phyloP scores from a whole-genome alignment of 2,888 invertebrate species.

The Tipula lateralis region DNA sequence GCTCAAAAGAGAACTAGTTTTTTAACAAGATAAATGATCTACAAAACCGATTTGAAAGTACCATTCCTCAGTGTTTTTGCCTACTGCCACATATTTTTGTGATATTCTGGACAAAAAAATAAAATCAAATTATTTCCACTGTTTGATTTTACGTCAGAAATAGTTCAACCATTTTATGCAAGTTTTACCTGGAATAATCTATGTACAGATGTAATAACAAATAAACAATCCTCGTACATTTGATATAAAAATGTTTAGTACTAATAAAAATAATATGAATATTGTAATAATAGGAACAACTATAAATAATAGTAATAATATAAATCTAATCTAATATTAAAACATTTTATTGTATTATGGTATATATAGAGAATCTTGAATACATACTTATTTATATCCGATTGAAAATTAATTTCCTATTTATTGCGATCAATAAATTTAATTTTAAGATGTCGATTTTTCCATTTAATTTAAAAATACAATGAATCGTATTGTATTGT shows the following conservation, averaged over 20 bases:
- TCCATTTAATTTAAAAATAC: conserved; percentile 19
- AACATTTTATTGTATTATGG: background rate
- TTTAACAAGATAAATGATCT: too few species aligned
- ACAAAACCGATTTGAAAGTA: too few species aligned
- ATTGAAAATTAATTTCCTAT: background rate
- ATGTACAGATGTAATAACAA: too few species aligned
- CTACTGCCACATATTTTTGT: too few species aligned
- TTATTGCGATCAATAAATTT: conserved; percentile 11
- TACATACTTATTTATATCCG: background rate
- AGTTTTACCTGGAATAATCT: too few species aligned
- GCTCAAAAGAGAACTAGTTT: too few species aligned
- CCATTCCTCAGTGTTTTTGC: too few species aligned
- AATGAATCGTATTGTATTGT: background rate
- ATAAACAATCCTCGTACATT: too few species aligned
- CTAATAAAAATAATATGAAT: background rate
- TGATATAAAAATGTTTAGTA: background rate
- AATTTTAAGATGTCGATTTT: conserved; percentile 15
- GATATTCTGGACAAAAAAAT: too few species aligned
- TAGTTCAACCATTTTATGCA: too few species aligned
- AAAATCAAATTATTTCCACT: too few species aligned
- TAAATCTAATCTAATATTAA: background rate
- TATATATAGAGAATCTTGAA: background rate
- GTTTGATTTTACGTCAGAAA: too few species aligned
- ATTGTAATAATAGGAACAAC: background rate
- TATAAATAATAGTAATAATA: background rate